These are phyloP conservation scores for Balanococcus diminutus DNA, from an alignment of 2,888 invertebrate genomes.

Conservation along the genomic window DNA sequence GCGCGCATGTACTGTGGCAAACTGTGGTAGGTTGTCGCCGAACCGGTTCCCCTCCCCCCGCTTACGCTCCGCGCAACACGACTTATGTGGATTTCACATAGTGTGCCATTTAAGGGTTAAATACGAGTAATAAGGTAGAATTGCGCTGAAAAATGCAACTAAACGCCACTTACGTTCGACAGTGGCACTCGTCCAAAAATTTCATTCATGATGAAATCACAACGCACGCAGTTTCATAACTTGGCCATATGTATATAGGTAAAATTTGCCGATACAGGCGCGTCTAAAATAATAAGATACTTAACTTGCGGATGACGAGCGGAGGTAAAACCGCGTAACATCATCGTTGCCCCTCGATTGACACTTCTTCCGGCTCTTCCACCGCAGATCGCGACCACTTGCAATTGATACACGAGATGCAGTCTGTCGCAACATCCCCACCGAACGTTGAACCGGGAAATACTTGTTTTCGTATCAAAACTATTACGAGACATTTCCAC, in stretches of 20 bases:
- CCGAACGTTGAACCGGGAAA: slow-evolving; percentile 46
- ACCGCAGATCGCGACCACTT: neutral
- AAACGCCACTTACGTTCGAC: neutral
- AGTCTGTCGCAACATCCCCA: slow-evolving; percentile 34
- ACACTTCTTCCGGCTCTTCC: slow-evolving; percentile 39
- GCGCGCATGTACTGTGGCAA: too few species aligned
- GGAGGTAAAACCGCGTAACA: slow-evolving; percentile 10
- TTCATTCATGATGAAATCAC: neutral
- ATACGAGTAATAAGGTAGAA: too few species aligned
- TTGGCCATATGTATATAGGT: neutral
- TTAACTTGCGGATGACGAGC: neutral
- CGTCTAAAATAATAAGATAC: neutral
- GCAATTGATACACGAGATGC: slow-evolving; percentile 38
- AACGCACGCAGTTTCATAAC: neutral
- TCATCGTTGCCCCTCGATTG: neutral
- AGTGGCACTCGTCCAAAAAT: neutral
- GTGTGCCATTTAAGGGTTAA: too few species aligned
- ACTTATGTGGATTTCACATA: too few species aligned
- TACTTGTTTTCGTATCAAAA: slow-evolving; percentile 18
- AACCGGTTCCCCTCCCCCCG: too few species aligned
- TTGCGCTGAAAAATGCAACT: too few species aligned
- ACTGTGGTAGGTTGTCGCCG: too few species aligned
- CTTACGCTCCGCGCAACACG: too few species aligned
- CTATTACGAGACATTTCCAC: slow-evolving; percentile 32
- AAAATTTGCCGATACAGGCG: neutral